phyloP scores from a whole-genome alignment of 2,888 invertebrate genomes.

The Nymphalis polychloros region DNA sequence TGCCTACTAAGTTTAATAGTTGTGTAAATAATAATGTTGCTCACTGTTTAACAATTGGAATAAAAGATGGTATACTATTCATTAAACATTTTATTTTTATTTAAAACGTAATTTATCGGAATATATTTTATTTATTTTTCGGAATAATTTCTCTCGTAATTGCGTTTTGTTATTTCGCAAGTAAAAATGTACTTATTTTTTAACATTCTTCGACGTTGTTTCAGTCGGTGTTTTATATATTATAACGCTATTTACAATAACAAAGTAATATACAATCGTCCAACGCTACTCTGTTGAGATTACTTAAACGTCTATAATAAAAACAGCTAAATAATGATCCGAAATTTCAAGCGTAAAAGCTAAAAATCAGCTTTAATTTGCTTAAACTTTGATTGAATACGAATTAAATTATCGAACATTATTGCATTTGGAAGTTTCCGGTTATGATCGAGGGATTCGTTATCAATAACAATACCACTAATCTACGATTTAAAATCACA shows the following conservation, averaged over 20 bases:
- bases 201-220: slow-evolving; percentile 24
- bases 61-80: no score
- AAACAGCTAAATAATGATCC: slow-evolving; percentile 41
- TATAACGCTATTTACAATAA: slow-evolving; percentile 66
- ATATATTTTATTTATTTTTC: no score
- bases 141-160: slow-evolving; percentile 5
- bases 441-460: slow-evolving; percentile 27
- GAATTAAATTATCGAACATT: slow-evolving; percentile 37
- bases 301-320: slow-evolving; percentile 49
- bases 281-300: slow-evolving; percentile 55
- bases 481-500: slow-evolving; percentile 43
- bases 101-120: no score
- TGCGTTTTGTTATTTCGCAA: background rate
- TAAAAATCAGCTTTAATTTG: slow-evolving; percentile 41
- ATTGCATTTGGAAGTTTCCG: slow-evolving; percentile 46
- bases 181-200: slow-evolving; percentile 11
- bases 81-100: no score
- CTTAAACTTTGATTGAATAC: slow-evolving; percentile 34
- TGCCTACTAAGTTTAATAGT: no score
- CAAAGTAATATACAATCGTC: slow-evolving; percentile 54
- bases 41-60: background rate
- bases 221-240: slow-evolving; percentile 35
- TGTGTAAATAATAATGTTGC: no score
- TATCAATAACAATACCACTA: slow-evolving; percentile 33
- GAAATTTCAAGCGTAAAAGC: slow-evolving; percentile 48